A percentile compares a stretch with the other conserved stretches of the same genome.
Evolutionary conservation across 2,113 vertebrate species (phyloP).

Genomic region (Entomyzon cyanotis): DNA sequence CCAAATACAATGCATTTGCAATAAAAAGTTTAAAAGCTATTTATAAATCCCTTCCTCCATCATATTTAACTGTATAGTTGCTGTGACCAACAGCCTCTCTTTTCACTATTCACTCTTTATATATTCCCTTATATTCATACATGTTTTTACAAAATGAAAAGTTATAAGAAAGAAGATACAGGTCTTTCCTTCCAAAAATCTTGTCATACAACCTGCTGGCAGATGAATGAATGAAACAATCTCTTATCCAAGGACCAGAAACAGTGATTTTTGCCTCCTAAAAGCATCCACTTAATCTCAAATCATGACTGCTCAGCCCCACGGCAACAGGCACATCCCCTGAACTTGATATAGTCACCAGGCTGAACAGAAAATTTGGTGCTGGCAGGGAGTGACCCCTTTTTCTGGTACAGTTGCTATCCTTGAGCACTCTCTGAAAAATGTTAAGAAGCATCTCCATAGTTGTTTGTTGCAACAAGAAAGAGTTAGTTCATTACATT

Average conservation of each 20-base stretch:
- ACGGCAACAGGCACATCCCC: background rate
- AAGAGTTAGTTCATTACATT: background rate
- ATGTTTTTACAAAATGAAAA: background rate
- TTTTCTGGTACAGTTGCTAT: background rate
- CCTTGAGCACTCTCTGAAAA: background rate
- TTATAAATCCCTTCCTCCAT: background rate
- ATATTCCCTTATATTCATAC: background rate
- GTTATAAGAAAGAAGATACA: background rate
- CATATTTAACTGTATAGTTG: background rate
- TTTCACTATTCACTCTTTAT: background rate
- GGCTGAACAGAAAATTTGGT: background rate
- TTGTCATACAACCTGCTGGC: background rate
- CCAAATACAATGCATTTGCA: background rate
- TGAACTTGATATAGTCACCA: rapidly evolving
- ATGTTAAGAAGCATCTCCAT: background rate
- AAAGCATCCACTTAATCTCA: background rate
- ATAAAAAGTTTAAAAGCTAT: background rate
- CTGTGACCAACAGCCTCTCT: background rate
- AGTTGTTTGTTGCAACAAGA: background rate
- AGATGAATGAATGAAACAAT: background rate
- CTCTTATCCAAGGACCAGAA: background rate
- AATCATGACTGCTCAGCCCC: background rate
- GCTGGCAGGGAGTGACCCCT: background rate
- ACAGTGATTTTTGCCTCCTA: background rate
- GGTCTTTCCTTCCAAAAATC: background rate